Conservation (phyloP, 2,113 vertebrate genomes). For the Nycticryphes semicollaris region DNA sequence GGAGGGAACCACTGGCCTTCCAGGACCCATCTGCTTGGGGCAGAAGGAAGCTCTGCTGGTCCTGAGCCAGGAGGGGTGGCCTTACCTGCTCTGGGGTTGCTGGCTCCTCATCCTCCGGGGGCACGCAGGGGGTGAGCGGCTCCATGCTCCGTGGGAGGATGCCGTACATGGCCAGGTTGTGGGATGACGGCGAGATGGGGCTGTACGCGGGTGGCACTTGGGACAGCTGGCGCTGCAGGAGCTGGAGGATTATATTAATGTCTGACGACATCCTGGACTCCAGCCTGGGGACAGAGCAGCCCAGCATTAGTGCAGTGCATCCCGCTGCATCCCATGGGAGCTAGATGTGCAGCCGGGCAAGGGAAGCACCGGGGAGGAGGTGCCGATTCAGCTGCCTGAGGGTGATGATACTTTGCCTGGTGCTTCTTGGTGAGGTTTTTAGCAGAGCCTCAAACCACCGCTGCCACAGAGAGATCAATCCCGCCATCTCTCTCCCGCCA, state of each 20-base stretch:
- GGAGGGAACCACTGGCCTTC: neutral
- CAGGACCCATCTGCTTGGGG: rapidly evolving
- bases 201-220: conserved; percentile 86
- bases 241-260: conserved; percentile 90
- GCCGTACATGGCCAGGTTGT: conserved; percentile 75
- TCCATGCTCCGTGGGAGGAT: conserved; percentile 64
- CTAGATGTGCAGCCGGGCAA: neutral
- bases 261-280: conserved; percentile 93
- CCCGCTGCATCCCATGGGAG: neutral
- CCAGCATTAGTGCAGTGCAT: neutral
- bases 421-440: neutral
- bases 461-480: neutral
- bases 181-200: conserved; percentile 78
- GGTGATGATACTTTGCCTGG: neutral
- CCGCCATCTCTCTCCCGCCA: neutral
- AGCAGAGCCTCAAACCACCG: neutral
- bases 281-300: conserved; percentile 77
- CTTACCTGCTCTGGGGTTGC: conserved; percentile 75
- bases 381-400: neutral
- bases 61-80: neutral
- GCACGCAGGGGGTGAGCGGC: conserved; percentile 24
- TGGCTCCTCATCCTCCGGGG: conserved; percentile 48
- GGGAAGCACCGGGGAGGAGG: neutral
- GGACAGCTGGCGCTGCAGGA: conserved; percentile 89
- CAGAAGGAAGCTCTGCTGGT: rapidly evolving